A percentile compares a stretch with the other conserved stretches of the same genome.
These are phyloP conservation scores for Selenia dentaria DNA, from an alignment of 2,888 invertebrate genomes.

Conservation along the genomic window DNA sequence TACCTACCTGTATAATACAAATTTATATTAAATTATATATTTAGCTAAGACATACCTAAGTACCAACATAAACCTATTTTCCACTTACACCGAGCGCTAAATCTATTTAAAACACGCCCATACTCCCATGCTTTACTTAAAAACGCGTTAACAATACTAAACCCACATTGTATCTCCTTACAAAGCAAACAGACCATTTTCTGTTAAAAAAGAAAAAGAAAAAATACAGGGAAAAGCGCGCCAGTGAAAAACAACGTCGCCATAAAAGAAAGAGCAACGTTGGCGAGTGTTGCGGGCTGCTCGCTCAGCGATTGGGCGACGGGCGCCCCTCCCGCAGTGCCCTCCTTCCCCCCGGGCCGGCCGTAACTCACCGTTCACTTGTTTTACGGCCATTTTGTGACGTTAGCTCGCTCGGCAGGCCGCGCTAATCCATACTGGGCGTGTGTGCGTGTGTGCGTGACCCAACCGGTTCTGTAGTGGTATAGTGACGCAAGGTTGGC, in stretches of 20 bases:
- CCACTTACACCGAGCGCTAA: slow-evolving; percentile 24
- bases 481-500: slow-evolving; percentile 32
- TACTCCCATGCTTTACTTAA: slow-evolving; percentile 39
- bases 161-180: slow-evolving; percentile 70
- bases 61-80: slow-evolving; percentile 7
- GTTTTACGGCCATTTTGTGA: slow-evolving; percentile 84
- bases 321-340: slow-evolving; percentile 42
- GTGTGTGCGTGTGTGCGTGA: slow-evolving; percentile 60
- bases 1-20: too few relatives aligned
- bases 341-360: slow-evolving; percentile 59
- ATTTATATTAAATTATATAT: too few relatives aligned
- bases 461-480: slow-evolving; percentile 47
- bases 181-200: slow-evolving; percentile 81
- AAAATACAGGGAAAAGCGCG: slow-evolving; percentile 75
- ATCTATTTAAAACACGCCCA: slow-evolving; percentile 38
- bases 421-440: slow-evolving; percentile 71
- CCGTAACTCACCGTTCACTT: slow-evolving; percentile 84
- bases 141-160: slow-evolving; percentile 61
- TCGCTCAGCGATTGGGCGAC: slow-evolving; percentile 77
- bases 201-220: slow-evolving; percentile 61
- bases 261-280: slow-evolving; percentile 83
- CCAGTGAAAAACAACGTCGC: slow-evolving; percentile 79
- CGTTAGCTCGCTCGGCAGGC: slow-evolving; percentile 78
- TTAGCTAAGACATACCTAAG: too few relatives aligned
- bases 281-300: slow-evolving; percentile 73